Evolutionary conservation across 2,888 invertebrate species (phyloP).

Genomic region (Blera fallax): DNA sequence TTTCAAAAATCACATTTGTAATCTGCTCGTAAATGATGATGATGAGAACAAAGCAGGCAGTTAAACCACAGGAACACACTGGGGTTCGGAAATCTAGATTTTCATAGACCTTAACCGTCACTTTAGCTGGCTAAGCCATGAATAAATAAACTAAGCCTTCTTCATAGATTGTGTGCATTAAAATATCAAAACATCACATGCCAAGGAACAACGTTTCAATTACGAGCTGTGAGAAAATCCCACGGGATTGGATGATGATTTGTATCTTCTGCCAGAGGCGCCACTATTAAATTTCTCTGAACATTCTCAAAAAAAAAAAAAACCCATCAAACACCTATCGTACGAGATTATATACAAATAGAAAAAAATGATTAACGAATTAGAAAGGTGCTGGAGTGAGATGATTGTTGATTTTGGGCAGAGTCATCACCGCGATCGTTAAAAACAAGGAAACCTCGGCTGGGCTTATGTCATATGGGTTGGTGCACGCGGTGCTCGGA

Average conservation of each 20-base stretch:
- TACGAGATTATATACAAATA: constrained; percentile 28
- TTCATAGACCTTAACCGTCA: neutral
- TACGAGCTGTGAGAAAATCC: constrained; percentile 23
- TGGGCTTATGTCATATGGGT: neutral
- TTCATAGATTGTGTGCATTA: neutral
- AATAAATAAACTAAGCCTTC: neutral
- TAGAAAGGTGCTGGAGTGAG: constrained; percentile 35
- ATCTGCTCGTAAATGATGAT: neutral
- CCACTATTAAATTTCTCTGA: constrained; percentile 39
- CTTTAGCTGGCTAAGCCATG: too few species aligned
- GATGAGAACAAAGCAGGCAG: neutral
- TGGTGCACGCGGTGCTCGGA: neutral
- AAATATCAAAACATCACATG: neutral
- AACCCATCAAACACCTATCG: constrained; percentile 34
- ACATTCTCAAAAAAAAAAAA: too few species aligned
- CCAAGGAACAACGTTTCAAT: constrained; percentile 26
- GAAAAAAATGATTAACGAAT: constrained; percentile 46
- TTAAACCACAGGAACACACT: neutral
- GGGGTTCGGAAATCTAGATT: neutral
- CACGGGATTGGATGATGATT: constrained; percentile 14
- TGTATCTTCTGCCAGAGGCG: constrained; percentile 31
- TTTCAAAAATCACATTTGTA: neutral
- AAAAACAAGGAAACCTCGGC: neutral
- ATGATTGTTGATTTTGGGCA: neutral
- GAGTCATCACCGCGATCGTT: neutral